Evolutionary conservation across 2,113 vertebrate genomes (phyloP).

Genomic region (Tapirus terrestris): DNA sequence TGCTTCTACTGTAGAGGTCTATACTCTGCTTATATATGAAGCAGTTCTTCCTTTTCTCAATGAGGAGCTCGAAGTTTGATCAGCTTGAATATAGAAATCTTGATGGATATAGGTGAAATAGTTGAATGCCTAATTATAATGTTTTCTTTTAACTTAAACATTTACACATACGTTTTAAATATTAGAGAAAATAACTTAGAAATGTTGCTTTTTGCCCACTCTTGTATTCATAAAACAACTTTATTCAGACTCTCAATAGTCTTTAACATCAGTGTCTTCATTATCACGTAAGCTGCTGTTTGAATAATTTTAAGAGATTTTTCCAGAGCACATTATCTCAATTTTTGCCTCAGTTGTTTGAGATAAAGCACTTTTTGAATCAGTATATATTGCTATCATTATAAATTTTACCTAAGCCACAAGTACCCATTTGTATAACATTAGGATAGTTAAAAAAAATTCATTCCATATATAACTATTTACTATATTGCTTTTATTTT

Average conservation of each 20-base stretch:
- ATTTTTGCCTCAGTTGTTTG: background rate
- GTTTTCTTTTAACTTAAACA: conserved; percentile 32
- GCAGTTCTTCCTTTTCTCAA: background rate
- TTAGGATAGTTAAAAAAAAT: background rate
- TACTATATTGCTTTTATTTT: conserved; percentile 30
- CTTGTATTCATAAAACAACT: background rate
- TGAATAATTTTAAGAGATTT: conserved; percentile 23
- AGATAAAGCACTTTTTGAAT: background rate
- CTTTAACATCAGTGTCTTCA: background rate
- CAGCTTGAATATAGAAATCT: conserved; percentile 10
- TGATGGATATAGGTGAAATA: background rate
- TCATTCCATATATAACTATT: background rate
- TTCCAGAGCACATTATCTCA: background rate
- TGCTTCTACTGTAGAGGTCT: background rate
- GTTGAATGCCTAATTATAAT: background rate
- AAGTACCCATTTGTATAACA: background rate
- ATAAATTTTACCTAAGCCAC: background rate
- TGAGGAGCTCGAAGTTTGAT: background rate
- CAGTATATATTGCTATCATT: background rate
- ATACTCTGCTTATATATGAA: background rate
- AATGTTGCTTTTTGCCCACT: background rate
- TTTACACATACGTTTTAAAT: background rate
- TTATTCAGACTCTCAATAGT: background rate
- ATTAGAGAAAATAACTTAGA: background rate
- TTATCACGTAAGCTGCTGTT: background rate